Base-by-base conservation (phyloP, 2,113 vertebrate species). In the Siniperca chuatsi region DNA sequence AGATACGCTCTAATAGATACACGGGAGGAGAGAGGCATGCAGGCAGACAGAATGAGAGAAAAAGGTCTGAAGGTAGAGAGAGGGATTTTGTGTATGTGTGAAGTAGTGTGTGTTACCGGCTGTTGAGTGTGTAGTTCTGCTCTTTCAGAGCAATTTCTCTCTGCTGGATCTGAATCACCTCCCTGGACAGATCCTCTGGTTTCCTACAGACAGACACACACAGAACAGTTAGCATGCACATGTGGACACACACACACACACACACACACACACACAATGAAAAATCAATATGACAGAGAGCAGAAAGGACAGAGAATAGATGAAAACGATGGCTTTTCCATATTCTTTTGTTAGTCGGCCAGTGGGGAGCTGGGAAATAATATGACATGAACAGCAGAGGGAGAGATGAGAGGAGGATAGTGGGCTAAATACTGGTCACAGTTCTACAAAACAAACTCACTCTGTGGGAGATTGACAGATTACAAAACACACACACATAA, bases 91-190 rank as follows among this genome's bases (percentile, higher is more conserved):
- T 68, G 82, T 71, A 21, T 1, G 52, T 78, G 78, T 42, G 44
- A 62, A 23, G 9, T 6, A 50, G 74, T 37, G 70, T 73, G 64
- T 76, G 81, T 76, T 96, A 99, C 98, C 97, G 97, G 97, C 95
- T 98, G 10, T 91, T 95, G 81, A 98, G 87, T 66, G 95, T 83
- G 44, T 93, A 96, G 91, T 98, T 99, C 95, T 97, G 97, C 81
- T 99, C 97, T 87, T 98, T 97, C 89, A 99, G 93, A 48, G 85
- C 69, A 57, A 99, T 95, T 84, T 99, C 98, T 64, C 97, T 95
- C 92, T 99, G 97, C 90, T 98, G 98, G 90, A 99, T 96, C 89
- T 97, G 96, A 91, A 98, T 96, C 37, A 99, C 93, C 79, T 99
- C 97, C 88, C 96, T 95, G 2, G 98, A 99, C 76, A 99, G 95